Evolutionary conservation across 2,888 invertebrate species (phyloP), one percentile per base, ranked within the genome.

Genomic region (Harpagoxenus sublaevis): DNA sequence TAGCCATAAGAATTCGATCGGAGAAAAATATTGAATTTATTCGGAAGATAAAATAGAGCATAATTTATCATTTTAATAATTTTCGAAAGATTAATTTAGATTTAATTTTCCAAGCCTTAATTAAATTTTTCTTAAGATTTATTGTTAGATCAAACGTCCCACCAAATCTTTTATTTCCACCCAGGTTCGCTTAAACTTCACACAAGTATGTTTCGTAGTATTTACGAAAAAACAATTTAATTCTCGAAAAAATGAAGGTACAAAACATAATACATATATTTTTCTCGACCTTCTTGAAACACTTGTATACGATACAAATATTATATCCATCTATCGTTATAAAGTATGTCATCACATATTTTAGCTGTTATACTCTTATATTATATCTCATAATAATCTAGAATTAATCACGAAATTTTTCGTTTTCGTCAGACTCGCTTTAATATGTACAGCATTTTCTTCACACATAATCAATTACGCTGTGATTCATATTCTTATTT

Each of bases 291-390:
- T 79, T 70, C 48, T 57, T 68, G 9, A 39, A 78, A 78, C n/a
- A 68, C 31, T 78, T 62, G 51, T 45, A 65, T 51, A n/a, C n/a
- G 12, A 60, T 65, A 86, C 15, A 55, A 77, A 84, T 71, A 70
- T 83, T 45, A 55, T 55, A 75, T 81, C 55, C 55, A 23, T 87
- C 82, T 87, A 78, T 83, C 55, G 63, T 77, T 65, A 74, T 79
- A 86, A 84, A 65, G 42, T 71, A 57, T 77, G 82, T 75, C 74
- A 78, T 84, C 73, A 83, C 70, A 87, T 84, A 48, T 51, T 75
- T 78, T 48, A 62, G 12, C 53, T 82, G 51, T 12, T 74, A 45
- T 73, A 18, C 39, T 65, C 10, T 23, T 77, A n/a, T 23, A 63
- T 71, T 57, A 71, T 71, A 42, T 45, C 18, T 31, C 9, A 48